phyloP scores from a whole-genome alignment of 2,113 vertebrate species.

The Drymodes brunneopygia region DNA sequence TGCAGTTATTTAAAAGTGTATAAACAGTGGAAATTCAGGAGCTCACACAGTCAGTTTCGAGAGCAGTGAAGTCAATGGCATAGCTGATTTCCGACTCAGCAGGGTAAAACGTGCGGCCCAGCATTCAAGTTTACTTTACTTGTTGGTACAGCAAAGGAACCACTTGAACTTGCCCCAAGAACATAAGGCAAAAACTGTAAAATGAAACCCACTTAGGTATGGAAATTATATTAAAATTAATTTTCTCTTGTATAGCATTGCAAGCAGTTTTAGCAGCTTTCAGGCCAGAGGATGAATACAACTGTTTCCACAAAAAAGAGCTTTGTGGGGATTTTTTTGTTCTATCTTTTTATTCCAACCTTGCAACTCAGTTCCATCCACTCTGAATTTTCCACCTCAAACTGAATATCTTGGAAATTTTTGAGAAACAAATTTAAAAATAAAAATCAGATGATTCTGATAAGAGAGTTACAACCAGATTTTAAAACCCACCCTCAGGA shows the following conservation, averaged over 20 bases:
- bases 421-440: not conserved
- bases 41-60: not conserved
- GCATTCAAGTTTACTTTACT: not conserved
- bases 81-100: not conserved
- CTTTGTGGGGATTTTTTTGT: not conserved
- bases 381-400: not conserved
- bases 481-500: not conserved
- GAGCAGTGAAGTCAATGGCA: not conserved
- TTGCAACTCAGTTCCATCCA: not conserved
- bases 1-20: not conserved
- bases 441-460: not conserved
- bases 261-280: not conserved
- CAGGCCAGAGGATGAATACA: not conserved
- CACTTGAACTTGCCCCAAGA: not conserved
- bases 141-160: not conserved
- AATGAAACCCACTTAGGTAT: not conserved
- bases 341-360: not conserved
- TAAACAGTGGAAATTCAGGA: not conserved
- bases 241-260: not conserved
- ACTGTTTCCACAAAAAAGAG: not conserved
- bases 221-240: not conserved
- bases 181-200: not conserved
- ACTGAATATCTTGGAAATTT: not conserved
- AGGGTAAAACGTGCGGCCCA: accelerated
- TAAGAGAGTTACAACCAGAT: not conserved